A percentile compares a stretch with the other conserved stretches of the same genome.
Evolutionary conservation across 2,888 invertebrate genomes (phyloP).

Genomic region (Tortricodes alternella): DNA sequence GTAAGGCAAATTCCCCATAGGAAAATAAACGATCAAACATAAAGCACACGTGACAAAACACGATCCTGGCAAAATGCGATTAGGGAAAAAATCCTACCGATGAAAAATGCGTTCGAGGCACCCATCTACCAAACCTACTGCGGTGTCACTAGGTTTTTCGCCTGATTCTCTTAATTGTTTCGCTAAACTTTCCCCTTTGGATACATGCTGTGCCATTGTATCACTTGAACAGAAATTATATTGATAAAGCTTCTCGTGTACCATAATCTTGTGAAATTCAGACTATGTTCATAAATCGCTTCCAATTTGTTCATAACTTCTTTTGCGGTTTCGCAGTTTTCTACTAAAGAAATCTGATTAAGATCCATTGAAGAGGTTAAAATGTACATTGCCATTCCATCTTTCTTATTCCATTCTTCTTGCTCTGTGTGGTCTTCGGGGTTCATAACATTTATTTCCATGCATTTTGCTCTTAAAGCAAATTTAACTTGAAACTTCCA

Average conservation of each 20-base stretch:
- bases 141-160: background rate
- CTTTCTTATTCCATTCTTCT: constrained; percentile 3
- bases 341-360: constrained; percentile 8
- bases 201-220: constrained; percentile 3
- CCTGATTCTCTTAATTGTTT: background rate
- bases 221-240: background rate
- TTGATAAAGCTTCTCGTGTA: constrained; percentile 5
- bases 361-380: constrained; percentile 23
- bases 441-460: constrained; percentile 9
- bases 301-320: constrained; percentile 5
- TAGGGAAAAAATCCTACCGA: no score
- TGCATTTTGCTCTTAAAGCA: constrained; percentile 10
- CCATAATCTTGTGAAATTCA: constrained; percentile 3
- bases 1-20: no score
- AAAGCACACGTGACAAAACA: no score
- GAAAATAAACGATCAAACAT: no score
- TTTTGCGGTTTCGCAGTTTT: no score
- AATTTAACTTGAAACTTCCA: constrained; percentile 12
- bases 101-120: no score
- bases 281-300: constrained; percentile 7
- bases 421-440: constrained; percentile 4
- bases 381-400: constrained; percentile 18
- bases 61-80: no score
- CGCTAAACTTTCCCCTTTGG: background rate
- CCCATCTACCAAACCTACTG: no score